phyloP scores from a whole-genome alignment of 2,888 invertebrate genomes.

The Alsophila aescularia region DNA sequence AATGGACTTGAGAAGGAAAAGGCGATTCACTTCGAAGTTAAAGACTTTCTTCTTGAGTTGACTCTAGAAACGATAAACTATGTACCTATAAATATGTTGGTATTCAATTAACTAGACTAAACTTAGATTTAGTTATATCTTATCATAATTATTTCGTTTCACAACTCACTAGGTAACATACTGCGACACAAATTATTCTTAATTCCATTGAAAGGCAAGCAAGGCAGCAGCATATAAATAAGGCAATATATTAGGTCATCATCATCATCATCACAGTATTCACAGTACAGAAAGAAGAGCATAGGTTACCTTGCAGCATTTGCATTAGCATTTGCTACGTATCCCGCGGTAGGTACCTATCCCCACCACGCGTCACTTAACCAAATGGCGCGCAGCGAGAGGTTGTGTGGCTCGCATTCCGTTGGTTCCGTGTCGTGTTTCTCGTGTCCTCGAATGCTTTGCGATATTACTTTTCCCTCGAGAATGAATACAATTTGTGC shows the following conservation, averaged over 20 bases:
- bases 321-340: no score
- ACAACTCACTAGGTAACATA: background rate
- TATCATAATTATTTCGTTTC: background rate
- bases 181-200: background rate
- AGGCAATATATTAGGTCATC: conserved; percentile 57
- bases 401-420: conserved; percentile 64
- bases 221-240: conserved; percentile 37
- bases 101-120: no score
- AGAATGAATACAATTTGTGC: conserved; percentile 61
- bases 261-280: no score
- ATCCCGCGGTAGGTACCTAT: no score
- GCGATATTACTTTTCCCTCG: conserved; percentile 54
- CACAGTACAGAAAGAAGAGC: no score
- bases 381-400: conserved; percentile 73
- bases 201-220: conserved; percentile 24
- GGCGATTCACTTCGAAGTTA: no score
- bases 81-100: no score
- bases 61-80: no score
- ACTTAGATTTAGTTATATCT: no score
- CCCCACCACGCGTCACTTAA: conserved; percentile 67
- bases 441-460: conserved; percentile 63
- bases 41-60: no score
- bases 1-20: no score
- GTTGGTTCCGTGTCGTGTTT: conserved; percentile 66
- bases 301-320: no score